phyloP scores from a whole-genome alignment of 1,140 invertebrate species.

The Onthophagus taurus region DNA sequence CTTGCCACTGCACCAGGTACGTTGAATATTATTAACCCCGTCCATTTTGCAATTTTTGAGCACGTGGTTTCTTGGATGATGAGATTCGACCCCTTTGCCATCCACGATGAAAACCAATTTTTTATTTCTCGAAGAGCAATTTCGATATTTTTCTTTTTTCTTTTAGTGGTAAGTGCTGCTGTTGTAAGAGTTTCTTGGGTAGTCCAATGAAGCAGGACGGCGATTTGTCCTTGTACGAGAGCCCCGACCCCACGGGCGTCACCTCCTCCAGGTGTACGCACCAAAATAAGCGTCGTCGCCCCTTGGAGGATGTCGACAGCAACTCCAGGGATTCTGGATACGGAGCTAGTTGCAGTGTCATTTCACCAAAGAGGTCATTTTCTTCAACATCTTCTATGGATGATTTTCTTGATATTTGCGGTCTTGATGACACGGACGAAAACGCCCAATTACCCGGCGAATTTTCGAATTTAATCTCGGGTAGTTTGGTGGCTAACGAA shows the following conservation, averaged over 20 bases:
- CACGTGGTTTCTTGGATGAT: no score
- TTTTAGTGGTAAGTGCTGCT: no score
- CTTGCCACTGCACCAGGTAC: no score
- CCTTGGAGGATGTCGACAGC: slow-evolving; percentile 33
- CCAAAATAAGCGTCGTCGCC: slow-evolving; percentile 6
- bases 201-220: slow-evolving; percentile 12
- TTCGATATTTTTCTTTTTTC: no score
- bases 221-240: slow-evolving; percentile 17
- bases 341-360: slow-evolving; percentile 41
- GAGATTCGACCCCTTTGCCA: no score
- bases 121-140: no score
- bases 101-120: no score
- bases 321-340: slow-evolving; percentile 53
- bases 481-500: slow-evolving; percentile 14
- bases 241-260: slow-evolving; percentile 11
- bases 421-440: slow-evolving; percentile 37
- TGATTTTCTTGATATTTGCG: slow-evolving; percentile 55
- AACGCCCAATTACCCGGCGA: slow-evolving; percentile 35
- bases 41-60: no score
- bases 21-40: no score
- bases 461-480: slow-evolving; percentile 37
- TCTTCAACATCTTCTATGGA: slow-evolving; percentile 52
- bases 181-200: neutral
- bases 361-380: slow-evolving; percentile 41
- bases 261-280: slow-evolving; percentile 12